phyloP scores from a whole-genome alignment of 1,140 invertebrate genomes.

The Sarcophaga bullata region DNA sequence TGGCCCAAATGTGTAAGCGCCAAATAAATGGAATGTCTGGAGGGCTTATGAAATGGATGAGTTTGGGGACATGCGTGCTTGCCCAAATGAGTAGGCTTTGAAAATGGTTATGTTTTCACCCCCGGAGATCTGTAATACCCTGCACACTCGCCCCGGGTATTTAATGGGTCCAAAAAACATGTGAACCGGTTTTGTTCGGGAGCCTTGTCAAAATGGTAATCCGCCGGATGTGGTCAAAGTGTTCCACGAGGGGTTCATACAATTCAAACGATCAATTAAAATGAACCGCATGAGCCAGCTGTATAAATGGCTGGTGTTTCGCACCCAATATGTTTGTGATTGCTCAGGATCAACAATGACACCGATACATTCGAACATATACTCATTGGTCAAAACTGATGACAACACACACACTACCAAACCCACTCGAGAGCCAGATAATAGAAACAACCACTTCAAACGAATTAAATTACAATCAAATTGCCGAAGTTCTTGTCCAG shows the following conservation, averaged over 20 bases:
- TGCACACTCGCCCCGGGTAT: too few species aligned
- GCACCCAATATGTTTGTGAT: conserved; percentile 67
- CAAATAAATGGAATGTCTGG: conserved; percentile 66
- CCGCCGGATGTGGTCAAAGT: too few species aligned
- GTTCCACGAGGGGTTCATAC: too few species aligned
- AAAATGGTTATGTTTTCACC: conserved; percentile 68
- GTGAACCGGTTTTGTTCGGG: conserved; percentile 68
- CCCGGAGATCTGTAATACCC: conserved; percentile 70
- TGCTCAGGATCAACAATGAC: conserved; percentile 52
- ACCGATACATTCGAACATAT: conserved; percentile 49
- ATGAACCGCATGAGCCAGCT: conserved; percentile 66
- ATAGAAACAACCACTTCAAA: not conserved
- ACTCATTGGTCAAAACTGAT: conserved; percentile 21
- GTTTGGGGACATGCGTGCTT: conserved; percentile 47
- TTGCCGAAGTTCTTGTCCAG: not conserved
- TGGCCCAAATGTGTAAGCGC: conserved; percentile 68
- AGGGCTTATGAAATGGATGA: conserved; percentile 55
- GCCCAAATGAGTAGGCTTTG: conserved; percentile 68
- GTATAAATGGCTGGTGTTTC: conserved; percentile 69
- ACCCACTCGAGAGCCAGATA: not conserved
- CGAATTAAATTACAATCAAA: too few species aligned
- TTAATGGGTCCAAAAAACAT: conserved; percentile 64
- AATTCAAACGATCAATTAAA: too few species aligned
- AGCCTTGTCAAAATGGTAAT: conserved; percentile 65
- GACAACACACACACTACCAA: not conserved